A percentile compares a stretch with the other conserved stretches of the same genome.
Evolutionary conservation across 1,140 invertebrate species (phyloP).

Genomic region (Psix sp.): DNA sequence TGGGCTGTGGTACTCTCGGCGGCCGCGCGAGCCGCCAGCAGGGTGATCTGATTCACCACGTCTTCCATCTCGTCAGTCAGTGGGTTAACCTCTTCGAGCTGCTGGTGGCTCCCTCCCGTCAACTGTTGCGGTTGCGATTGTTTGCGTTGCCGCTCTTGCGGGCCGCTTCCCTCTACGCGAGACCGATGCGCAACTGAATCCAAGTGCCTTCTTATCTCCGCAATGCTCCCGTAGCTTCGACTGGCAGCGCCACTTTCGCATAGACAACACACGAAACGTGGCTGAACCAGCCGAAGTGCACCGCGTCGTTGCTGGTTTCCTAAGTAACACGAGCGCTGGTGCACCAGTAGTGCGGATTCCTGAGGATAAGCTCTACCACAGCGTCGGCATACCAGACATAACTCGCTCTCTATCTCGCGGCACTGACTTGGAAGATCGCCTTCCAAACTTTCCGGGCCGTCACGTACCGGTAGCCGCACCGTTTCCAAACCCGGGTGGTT

Average conservation of each 20-base stretch:
- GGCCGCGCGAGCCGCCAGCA: conserved; percentile 84
- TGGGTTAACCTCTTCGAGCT: conserved; percentile 74
- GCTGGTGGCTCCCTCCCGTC: conserved; percentile 15
- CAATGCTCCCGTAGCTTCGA: conserved; percentile 77
- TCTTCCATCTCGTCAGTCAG: conserved; percentile 88
- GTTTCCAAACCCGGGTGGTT: conserved; percentile 82
- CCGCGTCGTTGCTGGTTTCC: conserved; percentile 81
- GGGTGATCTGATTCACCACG: conserved; percentile 88
- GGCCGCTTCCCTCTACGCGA: conserved; percentile 65
- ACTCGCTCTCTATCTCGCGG: conserved; percentile 84
- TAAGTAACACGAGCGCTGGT: conserved; percentile 84
- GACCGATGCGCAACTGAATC: conserved; percentile 79
- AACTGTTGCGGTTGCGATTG: conserved; percentile 61
- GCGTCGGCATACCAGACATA: conserved; percentile 90
- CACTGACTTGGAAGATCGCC: conserved; percentile 71
- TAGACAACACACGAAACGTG: conserved; percentile 83
- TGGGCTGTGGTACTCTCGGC: conserved; percentile 73
- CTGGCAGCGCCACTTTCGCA: conserved; percentile 79
- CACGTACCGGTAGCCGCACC: conserved; percentile 78
- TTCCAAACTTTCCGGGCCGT: conserved; percentile 66
- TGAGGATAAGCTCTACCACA: conserved; percentile 89
- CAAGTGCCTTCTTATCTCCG: conserved; percentile 83
- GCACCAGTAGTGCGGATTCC: conserved; percentile 83
- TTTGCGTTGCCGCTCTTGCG: conserved; percentile 63
- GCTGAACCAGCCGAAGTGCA: conserved; percentile 82